A percentile compares a stretch with the other conserved stretches of the same genome.
These are phyloP conservation scores for Hedychridium roseum DNA, from an alignment of 2,888 invertebrate genomes.

Conservation along the genomic window DNA sequence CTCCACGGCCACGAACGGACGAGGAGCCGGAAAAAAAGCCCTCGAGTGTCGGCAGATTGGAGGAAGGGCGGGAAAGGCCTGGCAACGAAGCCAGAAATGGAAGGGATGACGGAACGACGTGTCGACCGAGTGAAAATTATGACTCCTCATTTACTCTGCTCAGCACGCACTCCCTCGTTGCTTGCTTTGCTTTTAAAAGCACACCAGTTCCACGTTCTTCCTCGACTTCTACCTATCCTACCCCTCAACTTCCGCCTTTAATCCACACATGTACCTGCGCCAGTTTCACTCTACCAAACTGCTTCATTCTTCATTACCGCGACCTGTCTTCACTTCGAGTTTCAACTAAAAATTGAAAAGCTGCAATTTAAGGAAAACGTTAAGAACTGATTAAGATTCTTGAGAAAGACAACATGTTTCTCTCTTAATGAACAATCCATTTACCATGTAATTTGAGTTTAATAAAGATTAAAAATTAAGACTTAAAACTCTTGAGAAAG, in stretches of 20 bases:
- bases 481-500: too few relatives aligned
- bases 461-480: too few relatives aligned
- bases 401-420: too few relatives aligned
- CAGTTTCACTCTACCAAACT: constrained; percentile 1
- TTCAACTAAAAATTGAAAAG: too few relatives aligned
- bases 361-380: too few relatives aligned
- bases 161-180: constrained; percentile 18
- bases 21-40: too few relatives aligned
- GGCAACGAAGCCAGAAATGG: not conserved
- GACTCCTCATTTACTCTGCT: constrained; percentile 55
- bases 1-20: too few relatives aligned
- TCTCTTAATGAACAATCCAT: too few relatives aligned
- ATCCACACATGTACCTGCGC: constrained; percentile 17
- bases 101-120: constrained; percentile 40
- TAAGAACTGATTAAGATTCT: too few relatives aligned
- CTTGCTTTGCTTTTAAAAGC: constrained; percentile 19
- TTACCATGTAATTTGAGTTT: too few relatives aligned
- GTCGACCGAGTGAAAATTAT: constrained; percentile 54
- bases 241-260: not conserved
- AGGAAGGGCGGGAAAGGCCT: constrained; percentile 16
- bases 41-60: too few relatives aligned
- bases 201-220: not conserved
- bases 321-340: not conserved
- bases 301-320: not conserved
- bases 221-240: not conserved